Evolutionary conservation across 2,113 vertebrate genomes (phyloP).

Genomic region (Equus przewalskii): DNA sequence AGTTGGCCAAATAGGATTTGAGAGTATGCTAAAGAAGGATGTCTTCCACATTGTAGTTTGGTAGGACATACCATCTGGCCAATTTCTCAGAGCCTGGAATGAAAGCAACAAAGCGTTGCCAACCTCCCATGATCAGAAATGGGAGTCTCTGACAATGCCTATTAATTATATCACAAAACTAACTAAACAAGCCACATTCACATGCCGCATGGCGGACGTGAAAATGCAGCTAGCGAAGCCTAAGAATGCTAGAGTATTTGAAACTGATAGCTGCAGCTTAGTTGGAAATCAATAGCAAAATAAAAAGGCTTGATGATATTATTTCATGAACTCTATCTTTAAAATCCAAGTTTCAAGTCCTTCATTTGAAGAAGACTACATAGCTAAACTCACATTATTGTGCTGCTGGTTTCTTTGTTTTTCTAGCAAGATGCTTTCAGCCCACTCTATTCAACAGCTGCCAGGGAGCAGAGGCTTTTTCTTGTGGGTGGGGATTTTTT

Average conservation of each 20-base stretch:
- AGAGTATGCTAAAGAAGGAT: not conserved
- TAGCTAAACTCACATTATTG: not conserved
- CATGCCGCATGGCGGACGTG: conserved; percentile 31
- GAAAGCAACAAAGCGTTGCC: conserved; percentile 54
- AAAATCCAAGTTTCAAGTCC: not conserved
- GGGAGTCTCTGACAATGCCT: conserved; percentile 62
- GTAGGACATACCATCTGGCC: conserved; percentile 49
- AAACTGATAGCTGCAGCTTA: not conserved
- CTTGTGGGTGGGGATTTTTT: not conserved
- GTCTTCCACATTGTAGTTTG: not conserved
- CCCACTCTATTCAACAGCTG: conserved; percentile 9
- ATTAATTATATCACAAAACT: conserved; percentile 65
- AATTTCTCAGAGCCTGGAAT: conserved; percentile 55
- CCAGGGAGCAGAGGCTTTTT: conserved; percentile 15
- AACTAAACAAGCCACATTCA: not conserved
- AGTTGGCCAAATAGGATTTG: not conserved
- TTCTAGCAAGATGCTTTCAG: conserved; percentile 15
- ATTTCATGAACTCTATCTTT: not conserved
- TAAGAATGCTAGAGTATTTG: not conserved
- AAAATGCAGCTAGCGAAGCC: not conserved
- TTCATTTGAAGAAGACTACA: not conserved
- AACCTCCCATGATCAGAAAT: conserved; percentile 50
- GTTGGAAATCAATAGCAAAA: not conserved
- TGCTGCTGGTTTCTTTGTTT: conserved; percentile 1
- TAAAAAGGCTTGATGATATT: not conserved